Evolutionary conservation across 2,113 vertebrate genomes (phyloP), one percentile per base, ranked within the genome.

Genomic region (Hoplias malabaricus): DNA sequence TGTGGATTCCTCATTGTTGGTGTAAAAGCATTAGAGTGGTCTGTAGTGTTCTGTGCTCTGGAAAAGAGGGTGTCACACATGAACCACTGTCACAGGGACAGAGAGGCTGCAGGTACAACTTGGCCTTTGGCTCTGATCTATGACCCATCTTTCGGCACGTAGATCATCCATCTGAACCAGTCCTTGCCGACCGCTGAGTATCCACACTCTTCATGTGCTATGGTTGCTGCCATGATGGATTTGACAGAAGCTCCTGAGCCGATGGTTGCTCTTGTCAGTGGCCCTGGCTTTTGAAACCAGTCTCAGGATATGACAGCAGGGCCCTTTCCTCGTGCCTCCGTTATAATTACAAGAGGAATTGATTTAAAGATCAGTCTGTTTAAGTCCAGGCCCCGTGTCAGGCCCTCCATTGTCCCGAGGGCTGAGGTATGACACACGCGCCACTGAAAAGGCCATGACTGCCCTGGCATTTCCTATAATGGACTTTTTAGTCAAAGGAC

Each of bases 401-500:
- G 50, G 42, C 67, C 79, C 83, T 61, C 83, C 83, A 88, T 90
- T 91, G 90, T 91, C 73, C 78, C 69, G 72, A 69, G 84, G 81
- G 85, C 89, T 87, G 81, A 84, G 84, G 80, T 86, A 80, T 89
- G 84, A 84, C 84, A 87, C 82, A 42, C 73, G 70, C 69, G 61
- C 80, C 78, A 80, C 36, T 87, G 85, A 88, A 89, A 91, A 91
- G 90, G 88, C 81, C 90, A 92, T 56, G 1, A 75, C 82, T 87
- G 80, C 82, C 84, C 85, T 88, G 87, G 80, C 86, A 88, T 91
- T 90, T 91, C 80, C 84, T 81, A 80, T 86, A 88, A 90, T 88
- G 83, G 87, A 87, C 83, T 87, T 91, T 89, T 90, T 87, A 84
- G 85, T 90, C 87, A 85, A 89, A 89, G 87, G 90, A 89, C 88